A percentile compares a stretch with the other conserved stretches of the same genome.
phyloP scores from a whole-genome alignment of 2,113 vertebrate genomes.

The Planiliza haematocheilus region DNA sequence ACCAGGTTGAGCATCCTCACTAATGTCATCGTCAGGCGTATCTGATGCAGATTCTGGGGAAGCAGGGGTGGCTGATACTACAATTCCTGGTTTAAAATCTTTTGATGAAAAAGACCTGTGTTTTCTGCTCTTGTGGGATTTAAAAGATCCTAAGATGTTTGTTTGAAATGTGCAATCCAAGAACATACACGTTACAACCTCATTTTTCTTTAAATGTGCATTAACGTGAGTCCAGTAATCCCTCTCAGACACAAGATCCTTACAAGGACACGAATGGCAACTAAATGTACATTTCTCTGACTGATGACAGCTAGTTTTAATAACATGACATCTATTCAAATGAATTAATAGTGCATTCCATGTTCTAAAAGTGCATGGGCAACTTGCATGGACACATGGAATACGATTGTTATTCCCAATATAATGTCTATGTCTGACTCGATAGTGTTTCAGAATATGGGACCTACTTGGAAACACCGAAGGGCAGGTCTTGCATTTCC shows the following conservation, averaged over 20 bases:
- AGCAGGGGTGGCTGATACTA: background rate
- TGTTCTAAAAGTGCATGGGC: too few relatives aligned
- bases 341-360: slow-evolving; percentile 11
- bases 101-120: background rate
- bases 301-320: background rate
- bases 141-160: background rate
- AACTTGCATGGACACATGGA: too few relatives aligned
- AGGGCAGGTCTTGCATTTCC: slow-evolving; percentile 10
- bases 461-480: too few relatives aligned
- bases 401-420: too few relatives aligned
- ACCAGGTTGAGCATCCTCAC: background rate
- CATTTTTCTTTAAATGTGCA: slow-evolving; percentile 17
- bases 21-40: background rate
- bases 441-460: too few relatives aligned
- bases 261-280: slow-evolving; percentile 5
- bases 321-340: background rate
- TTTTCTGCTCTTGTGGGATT: slow-evolving; percentile 4
- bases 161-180: slow-evolving; percentile 6
- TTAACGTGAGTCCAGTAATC: slow-evolving; percentile 10
- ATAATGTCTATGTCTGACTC: too few relatives aligned
- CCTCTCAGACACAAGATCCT: slow-evolving; percentile 8
- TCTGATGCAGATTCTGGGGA: background rate
- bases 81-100: background rate
- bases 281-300: background rate
- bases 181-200: slow-evolving; percentile 11